These are phyloP conservation scores for Branchipolynoe longqiensis DNA, from an alignment of 2,888 invertebrate genomes.

Conservation along the genomic window DNA sequence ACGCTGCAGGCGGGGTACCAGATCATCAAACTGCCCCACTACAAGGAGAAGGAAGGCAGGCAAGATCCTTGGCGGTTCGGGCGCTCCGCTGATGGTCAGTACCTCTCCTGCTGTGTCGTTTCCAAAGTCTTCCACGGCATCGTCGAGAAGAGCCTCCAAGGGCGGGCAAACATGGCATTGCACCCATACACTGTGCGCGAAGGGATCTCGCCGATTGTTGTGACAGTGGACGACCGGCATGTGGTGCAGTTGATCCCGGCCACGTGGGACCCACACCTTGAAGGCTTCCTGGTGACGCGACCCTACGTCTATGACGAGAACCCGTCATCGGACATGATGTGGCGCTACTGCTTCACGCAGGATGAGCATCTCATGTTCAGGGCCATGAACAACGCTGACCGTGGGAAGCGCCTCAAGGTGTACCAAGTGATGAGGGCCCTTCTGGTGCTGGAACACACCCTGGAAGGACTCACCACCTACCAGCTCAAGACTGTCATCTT, in stretches of 20 bases:
- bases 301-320: constrained; percentile 70
- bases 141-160: constrained; percentile 68
- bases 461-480: constrained; percentile 70
- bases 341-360: constrained; percentile 68
- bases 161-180: constrained; percentile 51
- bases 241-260: constrained; percentile 61
- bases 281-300: constrained; percentile 60
- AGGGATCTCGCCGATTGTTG: constrained; percentile 57
- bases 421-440: constrained; percentile 69
- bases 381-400: constrained; percentile 70
- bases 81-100: constrained; percentile 70
- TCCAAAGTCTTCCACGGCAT: constrained; percentile 70
- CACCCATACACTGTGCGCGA: constrained; percentile 56
- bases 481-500: constrained; percentile 76
- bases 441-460: constrained; percentile 69
- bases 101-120: constrained; percentile 72
- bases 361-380: constrained; percentile 69
- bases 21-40: constrained; percentile 58
- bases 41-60: constrained; percentile 12
- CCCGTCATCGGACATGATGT: constrained; percentile 69
- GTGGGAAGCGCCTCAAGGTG: constrained; percentile 69
- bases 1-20: constrained; percentile 61
- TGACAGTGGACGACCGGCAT: constrained; percentile 54
- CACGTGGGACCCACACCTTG: constrained; percentile 52
- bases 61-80: constrained; percentile 61